Evolutionary conservation across 2,888 invertebrate species (phyloP), one percentile per base, ranked within the genome.

Genomic region (Drosophila meridionalis): DNA sequence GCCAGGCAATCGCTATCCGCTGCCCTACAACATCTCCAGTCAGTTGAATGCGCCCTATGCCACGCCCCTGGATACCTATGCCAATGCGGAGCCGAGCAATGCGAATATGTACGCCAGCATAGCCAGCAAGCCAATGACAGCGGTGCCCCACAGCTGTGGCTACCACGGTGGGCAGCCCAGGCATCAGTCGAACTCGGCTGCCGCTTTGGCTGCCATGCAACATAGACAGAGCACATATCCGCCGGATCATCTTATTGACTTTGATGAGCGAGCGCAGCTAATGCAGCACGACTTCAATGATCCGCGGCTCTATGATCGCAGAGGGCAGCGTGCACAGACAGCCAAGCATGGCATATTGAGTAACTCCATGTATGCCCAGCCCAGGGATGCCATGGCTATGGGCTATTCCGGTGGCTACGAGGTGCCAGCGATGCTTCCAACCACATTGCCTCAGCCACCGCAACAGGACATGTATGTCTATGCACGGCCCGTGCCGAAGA

Each of bases 1-100:
- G 3, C 92, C 93, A 0, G 93, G 93, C 1, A 93, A 93, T 86
- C 92, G 93, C 3, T 92, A 91, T 85, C 93, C 93, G 4, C 82
- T 93, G 36, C 93, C 93, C 32, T 90, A 89, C 48, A 93, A 92
- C 72, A 92, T 93, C 53, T 93, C 93, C 40, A 92, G 87, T 75
- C 93, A 93, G 57, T 77, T 93, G 3, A 92, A 90, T 59, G 81
- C 89, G 4, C 89, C 89, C 20, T 92, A 91, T 66, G 83, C 85
- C 40, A 76, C 83, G 34, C 82, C 89, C 1, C 73, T 62, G 56
- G 86, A 90, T 64, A 66, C 74, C 11, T 80, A 78, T 64, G 65
- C 66, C 4, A 74, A 67, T 47, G 74, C 78, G 7, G 80, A 89
- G 14, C 85, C 80, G 14, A 83, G 81, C n/a, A 80, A 36, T 32